Base-by-base conservation (phyloP, 2,113 vertebrate genomes). In the Dryoscopus gambensis region DNA sequence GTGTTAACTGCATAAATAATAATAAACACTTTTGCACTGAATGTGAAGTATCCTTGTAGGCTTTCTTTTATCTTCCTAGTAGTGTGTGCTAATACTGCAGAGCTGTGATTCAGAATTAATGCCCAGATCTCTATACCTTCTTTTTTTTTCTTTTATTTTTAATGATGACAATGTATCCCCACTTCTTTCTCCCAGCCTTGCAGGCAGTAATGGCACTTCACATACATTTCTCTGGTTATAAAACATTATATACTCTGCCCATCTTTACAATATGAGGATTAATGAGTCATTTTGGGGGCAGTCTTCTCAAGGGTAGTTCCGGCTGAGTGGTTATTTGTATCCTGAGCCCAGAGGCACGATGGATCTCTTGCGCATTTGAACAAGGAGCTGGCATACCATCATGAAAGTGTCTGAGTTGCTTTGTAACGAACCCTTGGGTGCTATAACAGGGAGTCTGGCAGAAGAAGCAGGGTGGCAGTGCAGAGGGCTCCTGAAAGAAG, bases 381-480 rank as follows among this genome's bases (percentile, higher is more conserved):
- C 10, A 3, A 78, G 84, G 39, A 93, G 13, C 13, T 91, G 92
- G 42, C 75, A 78, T 75, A 49, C 55, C 52, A 40, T 75, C 80
- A 64, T 59, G 60, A 87, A 96, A 95, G 62, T 59, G 65, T 85
- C 78, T 84, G 85, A 94, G 84, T 20, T 35, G 79, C 75, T 93
- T 80, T 92, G 37, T 90, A 80, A 67, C 2, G 8, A 83, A 63
- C n/a, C 60, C 55, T 52, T 55, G 82, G 68, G 83, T 88, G 55
- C 80, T 86, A 35, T 63, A 92, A 84, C 44, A 78, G 50, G 55
- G 68, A 96, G 15, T 59, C 60, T 94, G 71, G 35, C 71, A 84
- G 88, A 71, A 49, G n/a, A 88, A 84, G 37, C 20, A 68, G 75
- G 49, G 79, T 86, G 67, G 73, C 28, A 77, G 52, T 44, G 52